Conservation (phyloP, 1,140 invertebrate species). For the Akabosia matsudoensis region DNA sequence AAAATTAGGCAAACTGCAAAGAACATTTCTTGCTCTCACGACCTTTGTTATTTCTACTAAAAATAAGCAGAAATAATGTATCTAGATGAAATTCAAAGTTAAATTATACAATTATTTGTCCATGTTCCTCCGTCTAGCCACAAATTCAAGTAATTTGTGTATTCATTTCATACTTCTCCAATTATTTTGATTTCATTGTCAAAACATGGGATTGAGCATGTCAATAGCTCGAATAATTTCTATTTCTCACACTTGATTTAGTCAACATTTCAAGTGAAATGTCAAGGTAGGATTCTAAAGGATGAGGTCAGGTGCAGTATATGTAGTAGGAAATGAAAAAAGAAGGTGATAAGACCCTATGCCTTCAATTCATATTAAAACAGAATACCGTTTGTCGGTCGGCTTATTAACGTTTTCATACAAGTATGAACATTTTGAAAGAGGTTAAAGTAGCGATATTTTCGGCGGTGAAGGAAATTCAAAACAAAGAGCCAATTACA, state of each 20-base stretch:
- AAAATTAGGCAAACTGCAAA: no score
- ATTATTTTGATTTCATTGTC: constrained; percentile 13
- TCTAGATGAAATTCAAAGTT: no score
- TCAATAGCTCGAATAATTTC: background rate
- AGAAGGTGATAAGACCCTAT: no score
- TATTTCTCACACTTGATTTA: background rate
- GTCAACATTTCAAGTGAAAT: background rate
- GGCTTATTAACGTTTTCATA: background rate
- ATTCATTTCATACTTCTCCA: background rate
- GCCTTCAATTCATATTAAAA: no score
- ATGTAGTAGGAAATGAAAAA: background rate
- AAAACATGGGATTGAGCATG: background rate
- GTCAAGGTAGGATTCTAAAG: background rate
- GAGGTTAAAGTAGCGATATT: background rate
- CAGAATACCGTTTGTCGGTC: background rate
- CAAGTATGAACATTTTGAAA: background rate
- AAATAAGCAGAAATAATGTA: no score
- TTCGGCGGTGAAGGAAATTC: background rate
- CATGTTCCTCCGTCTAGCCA: no score
- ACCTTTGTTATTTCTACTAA: no score
- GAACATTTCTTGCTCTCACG: no score
- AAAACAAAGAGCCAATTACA: no score
- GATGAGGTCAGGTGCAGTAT: background rate
- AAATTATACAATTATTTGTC: no score
- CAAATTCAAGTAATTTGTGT: background rate